Evolutionary conservation across 2,113 vertebrate genomes (phyloP), one percentile per base, ranked within the genome.

Genomic region (Melozone crissalis): DNA sequence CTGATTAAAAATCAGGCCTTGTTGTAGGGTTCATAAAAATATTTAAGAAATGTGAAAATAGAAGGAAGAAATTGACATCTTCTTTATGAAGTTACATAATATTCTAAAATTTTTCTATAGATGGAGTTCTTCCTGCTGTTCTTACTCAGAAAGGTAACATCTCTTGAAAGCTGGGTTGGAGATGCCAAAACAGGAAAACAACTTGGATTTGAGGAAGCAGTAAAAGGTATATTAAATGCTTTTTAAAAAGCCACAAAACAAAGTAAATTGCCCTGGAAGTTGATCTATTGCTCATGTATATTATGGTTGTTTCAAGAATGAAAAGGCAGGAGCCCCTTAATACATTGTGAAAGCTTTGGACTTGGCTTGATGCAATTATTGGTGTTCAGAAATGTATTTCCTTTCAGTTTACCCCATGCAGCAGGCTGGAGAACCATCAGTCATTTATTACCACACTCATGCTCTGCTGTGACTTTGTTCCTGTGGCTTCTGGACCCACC

Each of bases 381-480:
- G 49, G 73, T 89, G 30, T 82, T 96, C 62, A 94, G 52, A 94
- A 96, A 97, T 66, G 18, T 80, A 84, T 96, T 92, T 96, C 84
- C 80, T 97, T 72, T 83, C 31, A 55, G 82, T 84, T 89, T 41
- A 80, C 28, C 47, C 87, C 0, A 1, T 69, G 35, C 68, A 75
- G 73, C 21, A 23, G 11, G 69, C 85, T 72, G 52, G 35, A 78
- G 86, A 91, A 24, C 73, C 51, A 72, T 74, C 68, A 89, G 69
- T 74, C 84, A 92, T 93, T 80, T 82, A 41, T 76, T 83, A 35
- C 89, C 91, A 90, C 43, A 15, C 67, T 93, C 92, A 89, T 76
- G 78, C 33, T 84, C 28, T 61, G 21, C 76, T 93, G 17, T 4
- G 8, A 67, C 84, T 68, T 33, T 8, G 46, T 80, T 97, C 43